A percentile compares a stretch with the other conserved stretches of the same genome.
Evolutionary conservation across 2,888 invertebrate species (phyloP).

Genomic region (Sarcophaga caerulescens): DNA sequence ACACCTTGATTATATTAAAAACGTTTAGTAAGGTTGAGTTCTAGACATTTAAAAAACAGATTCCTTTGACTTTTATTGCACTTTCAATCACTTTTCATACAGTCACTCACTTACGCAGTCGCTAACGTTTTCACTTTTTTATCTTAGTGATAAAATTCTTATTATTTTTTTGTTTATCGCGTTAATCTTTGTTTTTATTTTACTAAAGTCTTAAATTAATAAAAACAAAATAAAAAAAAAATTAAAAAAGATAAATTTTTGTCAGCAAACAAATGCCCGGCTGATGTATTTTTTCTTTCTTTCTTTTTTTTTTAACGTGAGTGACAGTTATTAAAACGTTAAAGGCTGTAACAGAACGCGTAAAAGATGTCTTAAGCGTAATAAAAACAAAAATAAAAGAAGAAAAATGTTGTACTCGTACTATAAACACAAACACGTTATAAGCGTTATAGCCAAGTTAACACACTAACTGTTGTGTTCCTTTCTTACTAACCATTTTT

Average conservation of each 20-base stretch:
- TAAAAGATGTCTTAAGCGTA: background rate
- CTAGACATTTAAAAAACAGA: too few species aligned
- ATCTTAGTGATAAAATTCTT: background rate
- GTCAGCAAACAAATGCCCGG: background rate
- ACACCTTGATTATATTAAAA: too few species aligned
- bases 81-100: background rate
- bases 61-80: too few species aligned
- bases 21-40: too few species aligned
- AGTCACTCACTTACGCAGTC: background rate
- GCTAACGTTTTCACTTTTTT: background rate
- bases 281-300: background rate
- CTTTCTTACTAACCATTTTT: background rate
- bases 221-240: background rate
- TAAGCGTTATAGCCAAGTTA: background rate
- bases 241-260: background rate
- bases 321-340: constrained; percentile 14
- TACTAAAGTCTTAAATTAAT: background rate
- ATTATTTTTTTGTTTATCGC: background rate
- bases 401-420: background rate
- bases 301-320: background rate
- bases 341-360: background rate
- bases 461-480: background rate
- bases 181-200: background rate
- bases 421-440: background rate
- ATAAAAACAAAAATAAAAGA: background rate